phyloP scores from a whole-genome alignment of 2,113 vertebrate genomes.

The Suricata suricatta region DNA sequence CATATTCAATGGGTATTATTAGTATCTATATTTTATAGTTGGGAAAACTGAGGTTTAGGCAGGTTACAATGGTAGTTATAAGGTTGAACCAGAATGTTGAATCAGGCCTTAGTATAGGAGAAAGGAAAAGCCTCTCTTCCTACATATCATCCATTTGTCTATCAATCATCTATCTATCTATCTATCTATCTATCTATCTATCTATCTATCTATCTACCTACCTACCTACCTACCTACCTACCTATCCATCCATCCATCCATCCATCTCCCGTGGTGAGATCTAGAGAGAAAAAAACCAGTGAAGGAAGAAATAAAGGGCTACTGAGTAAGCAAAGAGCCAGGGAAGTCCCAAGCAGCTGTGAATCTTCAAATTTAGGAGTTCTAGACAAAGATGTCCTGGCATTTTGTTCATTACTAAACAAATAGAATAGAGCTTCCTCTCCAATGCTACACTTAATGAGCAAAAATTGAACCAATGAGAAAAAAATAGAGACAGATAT shows the following conservation, averaged over 20 bases:
- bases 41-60: not conserved
- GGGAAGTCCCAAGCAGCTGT: not conserved
- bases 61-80: not conserved
- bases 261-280: no score
- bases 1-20: not conserved
- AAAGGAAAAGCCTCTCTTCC: not conserved
- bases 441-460: not conserved
- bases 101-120: not conserved
- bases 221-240: no score
- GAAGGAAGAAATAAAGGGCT: not conserved
- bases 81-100: constrained; percentile 6
- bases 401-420: not conserved
- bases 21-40: not conserved
- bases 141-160: no score
- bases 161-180: no score
- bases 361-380: constrained; percentile 11
- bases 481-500: not conserved
- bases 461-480: not conserved
- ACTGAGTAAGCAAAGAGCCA: not conserved
- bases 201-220: no score
- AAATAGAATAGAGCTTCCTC: not conserved
- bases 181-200: no score
- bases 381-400: not conserved
- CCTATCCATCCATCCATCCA: no score
- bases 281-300: not conserved